These are phyloP conservation scores for Alcis repandata DNA, from an alignment of 2,888 invertebrate species.

Conservation along the genomic window DNA sequence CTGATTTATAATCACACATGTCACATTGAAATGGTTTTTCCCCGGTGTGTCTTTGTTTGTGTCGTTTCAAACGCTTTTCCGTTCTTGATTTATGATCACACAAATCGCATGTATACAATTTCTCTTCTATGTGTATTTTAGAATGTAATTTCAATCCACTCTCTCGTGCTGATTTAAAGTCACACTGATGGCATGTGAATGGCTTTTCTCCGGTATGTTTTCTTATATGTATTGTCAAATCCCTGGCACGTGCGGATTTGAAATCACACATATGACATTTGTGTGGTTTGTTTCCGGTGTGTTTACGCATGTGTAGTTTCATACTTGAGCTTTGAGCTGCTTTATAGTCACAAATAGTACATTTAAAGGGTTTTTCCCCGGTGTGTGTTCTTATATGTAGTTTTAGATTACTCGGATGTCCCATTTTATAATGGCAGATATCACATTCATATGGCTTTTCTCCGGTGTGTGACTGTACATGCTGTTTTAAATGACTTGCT, in stretches of 20 bases:
- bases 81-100: conserved; percentile 8
- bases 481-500: conserved; percentile 1
- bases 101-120: neutral
- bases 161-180: conserved; percentile 4
- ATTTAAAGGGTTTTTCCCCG: conserved; percentile 1
- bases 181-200: neutral
- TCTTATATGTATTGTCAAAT: neutral
- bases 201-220: conserved; percentile 15
- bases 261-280: neutral
- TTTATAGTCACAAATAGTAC: conserved; percentile 4
- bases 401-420: conserved; percentile 6
- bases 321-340: conserved; percentile 6
- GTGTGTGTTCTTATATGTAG: conserved; percentile 2
- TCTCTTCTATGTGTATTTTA: neutral
- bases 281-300: conserved; percentile 4
- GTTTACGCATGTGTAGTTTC: conserved; percentile 10
- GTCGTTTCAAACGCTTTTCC: conserved; percentile 4
- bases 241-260: conserved; percentile 1
- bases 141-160: conserved; percentile 6
- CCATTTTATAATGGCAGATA: conserved; percentile 6
- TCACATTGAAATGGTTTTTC: conserved; percentile 2
- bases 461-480: neutral
- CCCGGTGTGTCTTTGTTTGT: neutral
- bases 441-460: conserved; percentile 10
- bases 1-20: conserved; percentile 6